Base-by-base conservation (phyloP, 2,797 vertebrate genomes). In the Cossypha caffra region DNA sequence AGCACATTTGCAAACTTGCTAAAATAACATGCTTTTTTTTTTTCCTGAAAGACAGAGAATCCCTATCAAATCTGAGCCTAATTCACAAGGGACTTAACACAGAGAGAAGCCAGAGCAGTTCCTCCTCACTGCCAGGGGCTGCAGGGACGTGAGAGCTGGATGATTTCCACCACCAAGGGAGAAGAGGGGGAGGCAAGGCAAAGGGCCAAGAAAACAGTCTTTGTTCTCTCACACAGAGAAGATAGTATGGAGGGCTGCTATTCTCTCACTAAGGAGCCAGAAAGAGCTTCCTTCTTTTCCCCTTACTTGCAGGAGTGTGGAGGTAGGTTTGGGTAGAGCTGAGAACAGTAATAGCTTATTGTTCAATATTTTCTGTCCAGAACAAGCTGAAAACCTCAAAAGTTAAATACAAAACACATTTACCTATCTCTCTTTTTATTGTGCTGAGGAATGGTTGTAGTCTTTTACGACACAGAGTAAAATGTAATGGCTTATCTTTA, bases 201-300 rank as follows among this genome's bases (percentile, higher is more conserved):
- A 90, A 91, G 43, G 38, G 91, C 81, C 85, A 85, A 40, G 79
- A 88, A 95, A 96, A 86, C 16, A 82, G 23, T 33, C 84, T 96
- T 92, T 83, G 33, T 83, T 96, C 78, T 86, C 63, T 91, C 86
- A 86, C 51, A 83, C 28, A 86, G 33, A 86, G 45, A 87, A 88
- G 81, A 81, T 26, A 88, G 35, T 48, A 48, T 35, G 72, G 72
- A 91, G 71, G 6, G 42, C 15, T 79, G 29, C 37, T 93, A 72
- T 92, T 93, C 92, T 91, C 87, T 88, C 78, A 66, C 68, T 66
- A 43, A 64, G 92, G 61, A 86, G 75, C 15, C 81, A 78, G 51
- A 92, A 94, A 75, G 31, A 57, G 26, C 17, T 91, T 84, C 71
- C 40, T 63, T 86, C 89, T 88, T 86, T 83, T 43, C 17, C 17